phyloP scores from a whole-genome alignment of 1,140 invertebrate species.

The Subanguina moxae region DNA sequence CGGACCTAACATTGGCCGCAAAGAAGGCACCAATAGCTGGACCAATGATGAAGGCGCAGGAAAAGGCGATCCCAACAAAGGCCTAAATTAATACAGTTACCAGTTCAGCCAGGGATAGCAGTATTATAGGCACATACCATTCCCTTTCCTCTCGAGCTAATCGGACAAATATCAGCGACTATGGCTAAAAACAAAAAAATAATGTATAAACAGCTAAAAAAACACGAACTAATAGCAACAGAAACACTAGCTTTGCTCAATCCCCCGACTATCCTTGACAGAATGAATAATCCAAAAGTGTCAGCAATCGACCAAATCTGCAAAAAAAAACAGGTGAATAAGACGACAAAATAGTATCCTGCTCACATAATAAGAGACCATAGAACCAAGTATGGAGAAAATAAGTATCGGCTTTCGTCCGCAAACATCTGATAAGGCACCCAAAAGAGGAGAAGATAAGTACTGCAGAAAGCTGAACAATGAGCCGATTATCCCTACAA shows the following conservation, averaged over 20 bases:
- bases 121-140: conserved; percentile 75
- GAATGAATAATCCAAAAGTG: conserved; percentile 81
- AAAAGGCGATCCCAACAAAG: conserved; percentile 91
- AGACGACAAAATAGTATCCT: neutral
- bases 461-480: conserved; percentile 96
- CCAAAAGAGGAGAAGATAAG: conserved; percentile 84
- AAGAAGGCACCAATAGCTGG: conserved; percentile 89
- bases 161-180: conserved; percentile 82
- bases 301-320: neutral
- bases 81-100: conserved; percentile 69
- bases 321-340: conserved; percentile 3
- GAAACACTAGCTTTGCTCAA: conserved; percentile 90
- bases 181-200: conserved; percentile 67
- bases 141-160: conserved; percentile 77
- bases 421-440: conserved; percentile 89
- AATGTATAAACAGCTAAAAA: neutral
- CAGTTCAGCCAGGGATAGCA: too few relatives aligned
- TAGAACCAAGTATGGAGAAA: conserved; percentile 72
- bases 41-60: conserved; percentile 89
- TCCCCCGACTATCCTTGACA: conserved; percentile 86
- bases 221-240: conserved; percentile 69
- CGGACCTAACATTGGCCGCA: conserved; percentile 66
- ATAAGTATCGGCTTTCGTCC: conserved; percentile 82
- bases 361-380: conserved; percentile 52
- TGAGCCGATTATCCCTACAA: conserved; percentile 74